Percentiles rank a stretch among this genome's conserved stretches.
Evolutionary conservation across 2,113 vertebrate genomes (phyloP).

Genomic region (Alouatta palliata): DNA sequence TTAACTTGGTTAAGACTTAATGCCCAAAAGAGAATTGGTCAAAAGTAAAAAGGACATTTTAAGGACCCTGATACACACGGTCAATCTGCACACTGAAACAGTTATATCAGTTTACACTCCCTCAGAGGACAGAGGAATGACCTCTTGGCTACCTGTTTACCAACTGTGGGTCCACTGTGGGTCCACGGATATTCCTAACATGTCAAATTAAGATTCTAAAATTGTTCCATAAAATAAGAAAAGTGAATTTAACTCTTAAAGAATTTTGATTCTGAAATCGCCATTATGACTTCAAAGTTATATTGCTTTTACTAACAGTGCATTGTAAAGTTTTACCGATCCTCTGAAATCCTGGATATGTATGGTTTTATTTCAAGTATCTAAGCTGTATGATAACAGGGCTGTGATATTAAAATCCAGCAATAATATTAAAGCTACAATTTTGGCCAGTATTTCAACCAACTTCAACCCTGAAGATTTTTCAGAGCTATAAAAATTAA

Average conservation of each 20-base stretch:
- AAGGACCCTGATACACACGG: not conserved
- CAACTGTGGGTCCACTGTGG: not conserved
- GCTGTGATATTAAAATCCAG: not conserved
- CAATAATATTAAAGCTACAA: not conserved
- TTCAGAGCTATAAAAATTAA: not conserved
- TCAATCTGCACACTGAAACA: not conserved
- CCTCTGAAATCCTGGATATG: not conserved
- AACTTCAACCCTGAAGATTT: conserved; percentile 4
- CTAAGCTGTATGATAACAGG: conserved; percentile 35
- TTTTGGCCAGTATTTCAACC: not conserved
- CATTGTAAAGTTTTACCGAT: not conserved
- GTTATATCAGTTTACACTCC: not conserved
- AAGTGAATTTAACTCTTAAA: not conserved
- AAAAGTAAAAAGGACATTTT: not conserved
- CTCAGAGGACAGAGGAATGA: not conserved
- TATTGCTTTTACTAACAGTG: conserved; percentile 29
- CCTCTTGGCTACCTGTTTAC: not conserved
- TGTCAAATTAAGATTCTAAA: conserved; percentile 3
- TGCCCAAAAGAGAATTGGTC: not conserved
- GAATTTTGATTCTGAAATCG: conserved; percentile 1
- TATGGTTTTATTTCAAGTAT: conserved; percentile 35
- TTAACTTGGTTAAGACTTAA: not conserved
- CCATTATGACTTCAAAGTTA: not conserved
- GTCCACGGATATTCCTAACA: conserved; percentile 3
- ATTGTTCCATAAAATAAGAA: not conserved